Percentiles rank a stretch among this genome's conserved stretches.
Conservation (phyloP, 2,888 invertebrate genomes). For the Camponotus fellah region DNA sequence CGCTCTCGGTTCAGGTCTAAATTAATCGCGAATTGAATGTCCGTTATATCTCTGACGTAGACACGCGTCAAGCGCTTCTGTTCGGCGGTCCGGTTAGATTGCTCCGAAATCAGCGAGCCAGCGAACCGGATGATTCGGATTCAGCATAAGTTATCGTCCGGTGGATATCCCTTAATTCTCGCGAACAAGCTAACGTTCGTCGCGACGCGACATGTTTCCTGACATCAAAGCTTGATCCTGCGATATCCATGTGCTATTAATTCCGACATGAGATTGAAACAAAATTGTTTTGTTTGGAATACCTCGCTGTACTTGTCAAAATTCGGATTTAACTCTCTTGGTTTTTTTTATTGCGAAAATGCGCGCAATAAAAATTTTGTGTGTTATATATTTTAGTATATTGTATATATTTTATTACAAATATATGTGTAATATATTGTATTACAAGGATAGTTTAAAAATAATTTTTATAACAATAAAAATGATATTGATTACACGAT, state of each 20-base stretch:
- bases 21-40: slow-evolving; percentile 42
- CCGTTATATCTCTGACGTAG: slow-evolving; percentile 47
- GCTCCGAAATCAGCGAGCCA: slow-evolving; percentile 34
- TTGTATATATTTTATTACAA: too few relatives aligned
- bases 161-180: slow-evolving; percentile 46
- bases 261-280: slow-evolving; percentile 16
- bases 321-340: background rate
- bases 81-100: slow-evolving; percentile 19
- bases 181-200: slow-evolving; percentile 17
- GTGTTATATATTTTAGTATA: background rate
- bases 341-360: background rate
- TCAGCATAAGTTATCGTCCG: slow-evolving; percentile 47
- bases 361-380: background rate
- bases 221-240: slow-evolving; percentile 45
- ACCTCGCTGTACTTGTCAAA: background rate
- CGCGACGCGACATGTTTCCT: background rate
- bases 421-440: too few relatives aligned
- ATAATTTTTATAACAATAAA: background rate
- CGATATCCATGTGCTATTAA: background rate
- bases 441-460: background rate
- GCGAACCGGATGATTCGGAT: slow-evolving; percentile 49
- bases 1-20: slow-evolving; percentile 1
- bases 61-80: slow-evolving; percentile 45
- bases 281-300: slow-evolving; percentile 1
- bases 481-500: background rate